Evolutionary conservation across 1,140 invertebrate genomes (phyloP).

Genomic region (Ooceraea biroi): DNA sequence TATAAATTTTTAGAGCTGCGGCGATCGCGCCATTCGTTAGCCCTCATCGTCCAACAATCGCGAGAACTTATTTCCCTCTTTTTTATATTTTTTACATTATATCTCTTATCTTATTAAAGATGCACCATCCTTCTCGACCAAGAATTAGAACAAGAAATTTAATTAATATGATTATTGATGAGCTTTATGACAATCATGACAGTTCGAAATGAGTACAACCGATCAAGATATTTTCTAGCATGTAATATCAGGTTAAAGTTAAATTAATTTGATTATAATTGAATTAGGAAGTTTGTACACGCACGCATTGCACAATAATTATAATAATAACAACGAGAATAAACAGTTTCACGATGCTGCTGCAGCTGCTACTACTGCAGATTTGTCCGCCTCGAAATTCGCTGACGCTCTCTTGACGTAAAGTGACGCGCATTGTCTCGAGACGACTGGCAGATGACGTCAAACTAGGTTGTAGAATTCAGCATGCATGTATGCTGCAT

Average conservation of each 20-base stretch:
- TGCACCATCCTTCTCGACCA: background rate
- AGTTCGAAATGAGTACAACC: background rate
- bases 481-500: slow-evolving; percentile 3
- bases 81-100: background rate
- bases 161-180: too few relatives aligned
- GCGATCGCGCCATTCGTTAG: slow-evolving; percentile 11
- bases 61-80: background rate
- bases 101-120: background rate
- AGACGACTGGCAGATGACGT: slow-evolving; percentile 45
- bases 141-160: background rate
- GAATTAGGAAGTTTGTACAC: background rate
- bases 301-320: background rate
- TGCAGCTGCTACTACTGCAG: too few relatives aligned
- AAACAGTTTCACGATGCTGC: slow-evolving; percentile 27
- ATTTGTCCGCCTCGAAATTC: slow-evolving; percentile 44
- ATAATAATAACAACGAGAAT: slow-evolving; percentile 33
- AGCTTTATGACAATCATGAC: too few relatives aligned
- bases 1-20: slow-evolving; percentile 26
- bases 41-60: slow-evolving; percentile 7
- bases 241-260: background rate
- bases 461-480: slow-evolving; percentile 50
- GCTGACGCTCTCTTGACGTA: slow-evolving; percentile 46
- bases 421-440: slow-evolving; percentile 58
- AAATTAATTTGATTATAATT: background rate
- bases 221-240: background rate